phyloP scores from a whole-genome alignment of 2,888 invertebrate genomes.

The Xiphydria camelus region DNA sequence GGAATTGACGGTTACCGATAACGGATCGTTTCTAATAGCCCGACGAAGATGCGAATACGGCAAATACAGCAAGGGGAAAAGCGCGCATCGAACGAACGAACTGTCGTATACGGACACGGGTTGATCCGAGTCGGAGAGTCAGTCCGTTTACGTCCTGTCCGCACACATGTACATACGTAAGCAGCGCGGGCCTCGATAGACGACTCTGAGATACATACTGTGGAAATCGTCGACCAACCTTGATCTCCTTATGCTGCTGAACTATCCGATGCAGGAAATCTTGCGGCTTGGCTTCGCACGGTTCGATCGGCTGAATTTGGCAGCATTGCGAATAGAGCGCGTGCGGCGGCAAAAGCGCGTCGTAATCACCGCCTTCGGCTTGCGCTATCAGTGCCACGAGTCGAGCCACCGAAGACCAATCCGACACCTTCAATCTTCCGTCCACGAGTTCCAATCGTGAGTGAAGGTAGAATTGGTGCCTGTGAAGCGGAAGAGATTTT shows the following conservation, averaged over 20 bases:
- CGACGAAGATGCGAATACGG: too few species aligned
- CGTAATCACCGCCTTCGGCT: constrained; percentile 74
- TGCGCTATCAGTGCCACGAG: constrained; percentile 76
- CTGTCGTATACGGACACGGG: too few species aligned
- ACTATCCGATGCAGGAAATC: constrained; percentile 68
- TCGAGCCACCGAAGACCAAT: constrained; percentile 70
- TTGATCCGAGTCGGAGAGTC: too few species aligned
- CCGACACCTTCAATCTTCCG: constrained; percentile 71
- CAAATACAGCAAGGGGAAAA: too few species aligned
- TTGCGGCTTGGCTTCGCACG: constrained; percentile 63
- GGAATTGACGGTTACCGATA: too few species aligned
- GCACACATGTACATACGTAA: too few species aligned
- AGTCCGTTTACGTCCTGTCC: too few species aligned
- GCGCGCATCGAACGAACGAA: too few species aligned
- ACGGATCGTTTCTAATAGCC: too few species aligned
- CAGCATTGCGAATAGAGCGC: constrained; percentile 68
- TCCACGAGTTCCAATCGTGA: constrained; percentile 77
- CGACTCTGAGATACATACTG: too few species aligned
- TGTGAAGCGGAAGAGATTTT: constrained; percentile 55
- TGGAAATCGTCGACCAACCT: constrained; percentile 35
- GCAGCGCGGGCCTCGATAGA: too few species aligned
- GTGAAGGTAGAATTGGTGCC: constrained; percentile 83
- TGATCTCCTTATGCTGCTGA: constrained; percentile 66
- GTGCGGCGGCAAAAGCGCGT: constrained; percentile 64
- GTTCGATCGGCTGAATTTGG: constrained; percentile 63